These are phyloP conservation scores for Eupithecia exiguata DNA, from an alignment of 2,888 invertebrate genomes.

Conservation along the genomic window DNA sequence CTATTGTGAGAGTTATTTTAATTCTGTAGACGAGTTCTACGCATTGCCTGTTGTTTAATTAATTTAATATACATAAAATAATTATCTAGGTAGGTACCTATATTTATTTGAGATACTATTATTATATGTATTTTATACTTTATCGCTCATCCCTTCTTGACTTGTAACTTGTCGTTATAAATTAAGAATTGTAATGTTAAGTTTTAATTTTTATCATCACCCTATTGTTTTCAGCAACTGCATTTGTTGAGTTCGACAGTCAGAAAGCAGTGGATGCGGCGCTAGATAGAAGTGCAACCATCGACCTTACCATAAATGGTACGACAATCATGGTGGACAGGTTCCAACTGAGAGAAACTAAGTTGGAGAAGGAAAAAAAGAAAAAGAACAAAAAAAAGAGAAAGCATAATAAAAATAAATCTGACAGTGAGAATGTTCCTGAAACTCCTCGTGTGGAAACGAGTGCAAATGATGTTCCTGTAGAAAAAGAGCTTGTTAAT, in stretches of 20 bases:
- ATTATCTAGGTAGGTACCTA: no score
- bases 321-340: constrained; percentile 60
- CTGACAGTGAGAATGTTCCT: not conserved
- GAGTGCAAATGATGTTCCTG: not conserved
- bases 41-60: no score
- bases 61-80: no score
- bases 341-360: constrained; percentile 43
- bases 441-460: not conserved
- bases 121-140: no score
- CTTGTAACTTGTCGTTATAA: no score
- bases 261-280: constrained; percentile 66
- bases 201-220: not conserved
- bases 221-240: constrained; percentile 57
- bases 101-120: no score
- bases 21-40: no score
- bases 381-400: constrained; percentile 1
- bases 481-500: not conserved
- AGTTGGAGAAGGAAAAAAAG: constrained; percentile 11
- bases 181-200: no score
- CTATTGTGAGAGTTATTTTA: no score
- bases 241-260: constrained; percentile 71
- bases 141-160: no score
- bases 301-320: constrained; percentile 58
- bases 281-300: constrained; percentile 47
- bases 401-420: not conserved